A percentile compares a stretch with the other conserved stretches of the same genome.
Conservation (phyloP, 1,140 invertebrate species). For the Coptotermes formosanus region DNA sequence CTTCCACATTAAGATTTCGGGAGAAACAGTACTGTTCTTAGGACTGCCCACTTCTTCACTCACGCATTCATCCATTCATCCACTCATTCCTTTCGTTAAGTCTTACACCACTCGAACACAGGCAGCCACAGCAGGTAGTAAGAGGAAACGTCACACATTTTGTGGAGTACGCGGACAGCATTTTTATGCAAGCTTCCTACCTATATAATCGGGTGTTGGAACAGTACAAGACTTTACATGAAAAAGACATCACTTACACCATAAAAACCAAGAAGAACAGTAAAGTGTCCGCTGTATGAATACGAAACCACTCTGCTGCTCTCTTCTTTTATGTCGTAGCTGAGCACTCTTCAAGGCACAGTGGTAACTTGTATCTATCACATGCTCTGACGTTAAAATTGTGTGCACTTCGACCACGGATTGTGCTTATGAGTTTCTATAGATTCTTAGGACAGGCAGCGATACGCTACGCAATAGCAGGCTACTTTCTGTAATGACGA, state of each 20-base stretch:
- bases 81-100: not conserved
- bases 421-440: too few species aligned
- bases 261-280: not conserved
- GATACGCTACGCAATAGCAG: too few species aligned
- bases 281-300: not conserved
- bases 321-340: not conserved
- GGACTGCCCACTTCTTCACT: not conserved
- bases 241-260: not conserved
- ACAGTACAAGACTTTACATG: not conserved
- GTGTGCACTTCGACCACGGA: too few species aligned
- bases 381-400: too few species aligned
- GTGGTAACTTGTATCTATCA: too few species aligned
- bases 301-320: not conserved
- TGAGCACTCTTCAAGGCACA: not conserved
- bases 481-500: too few species aligned
- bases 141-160: not conserved
- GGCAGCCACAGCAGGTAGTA: not conserved
- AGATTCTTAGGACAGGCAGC: too few species aligned
- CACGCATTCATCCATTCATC: too few species aligned
- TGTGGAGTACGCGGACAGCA: not conserved
- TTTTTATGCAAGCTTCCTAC: not conserved
- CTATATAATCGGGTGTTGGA: not conserved
- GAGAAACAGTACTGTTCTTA: not conserved
- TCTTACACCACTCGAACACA: not conserved
- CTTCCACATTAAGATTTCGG: not conserved